phyloP scores from a whole-genome alignment of 2,797 vertebrate species.

The Poeciliopsis gracilis region DNA sequence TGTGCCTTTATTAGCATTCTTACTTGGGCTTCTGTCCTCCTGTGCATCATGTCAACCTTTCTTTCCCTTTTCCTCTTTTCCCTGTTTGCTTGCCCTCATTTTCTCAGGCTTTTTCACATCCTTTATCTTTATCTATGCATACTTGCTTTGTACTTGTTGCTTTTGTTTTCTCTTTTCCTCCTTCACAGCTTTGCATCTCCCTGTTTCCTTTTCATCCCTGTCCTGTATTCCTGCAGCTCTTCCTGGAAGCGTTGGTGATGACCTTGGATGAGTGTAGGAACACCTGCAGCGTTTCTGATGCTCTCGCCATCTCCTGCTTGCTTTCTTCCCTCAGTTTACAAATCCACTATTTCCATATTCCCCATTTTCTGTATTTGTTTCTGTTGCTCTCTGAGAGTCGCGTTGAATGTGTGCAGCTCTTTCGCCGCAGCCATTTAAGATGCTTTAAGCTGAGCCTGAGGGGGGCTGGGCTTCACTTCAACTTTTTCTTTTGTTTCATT shows the following conservation, averaged over 20 bases:
- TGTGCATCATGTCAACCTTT: background rate
- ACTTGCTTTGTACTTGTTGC: background rate
- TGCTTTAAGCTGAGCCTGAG: constrained; percentile 42
- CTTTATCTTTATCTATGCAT: background rate
- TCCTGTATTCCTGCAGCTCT: constrained; percentile 24
- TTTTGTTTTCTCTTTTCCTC: constrained; percentile 8
- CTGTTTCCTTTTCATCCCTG: constrained; percentile 7
- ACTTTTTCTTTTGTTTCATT: constrained; percentile 7
- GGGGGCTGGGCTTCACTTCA: background rate
- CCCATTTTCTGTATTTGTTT: background rate
- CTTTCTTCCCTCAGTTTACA: constrained; percentile 15
- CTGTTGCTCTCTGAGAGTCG: constrained; percentile 40
- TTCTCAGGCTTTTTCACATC: constrained; percentile 7
- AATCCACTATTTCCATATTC: background rate
- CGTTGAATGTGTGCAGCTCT: constrained; percentile 25
- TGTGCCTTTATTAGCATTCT: background rate
- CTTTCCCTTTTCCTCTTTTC: background rate
- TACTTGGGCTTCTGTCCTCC: background rate
- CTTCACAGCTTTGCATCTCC: constrained; percentile 10
- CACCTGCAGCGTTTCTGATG: constrained; percentile 29
- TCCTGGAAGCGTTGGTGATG: constrained; percentile 39
- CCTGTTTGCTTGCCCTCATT: constrained; percentile 3
- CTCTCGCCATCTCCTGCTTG: constrained; percentile 38
- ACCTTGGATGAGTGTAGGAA: constrained; percentile 48
- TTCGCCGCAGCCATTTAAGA: constrained; percentile 48